A percentile compares a stretch with the other conserved stretches of the same genome.
These are phyloP conservation scores for Drosophila ananassae DNA, from an alignment of 1,140 invertebrate genomes.

Conservation along the genomic window DNA sequence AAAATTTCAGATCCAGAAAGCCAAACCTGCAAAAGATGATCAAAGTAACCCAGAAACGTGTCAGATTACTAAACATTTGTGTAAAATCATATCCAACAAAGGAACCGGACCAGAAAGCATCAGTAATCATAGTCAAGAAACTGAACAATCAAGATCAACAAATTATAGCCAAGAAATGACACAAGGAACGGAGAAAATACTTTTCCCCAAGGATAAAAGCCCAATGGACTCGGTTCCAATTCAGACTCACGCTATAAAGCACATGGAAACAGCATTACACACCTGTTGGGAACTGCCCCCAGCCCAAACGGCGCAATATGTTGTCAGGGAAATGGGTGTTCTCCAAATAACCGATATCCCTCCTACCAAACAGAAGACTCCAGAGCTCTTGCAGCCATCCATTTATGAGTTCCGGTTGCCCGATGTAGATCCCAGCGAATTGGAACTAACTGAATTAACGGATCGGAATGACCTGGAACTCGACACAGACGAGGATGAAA, in stretches of 20 bases:
- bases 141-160: background rate
- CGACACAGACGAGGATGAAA: background rate
- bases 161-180: background rate
- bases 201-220: too few relatives aligned
- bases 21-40: background rate
- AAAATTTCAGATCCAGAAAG: background rate
- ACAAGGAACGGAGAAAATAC: background rate
- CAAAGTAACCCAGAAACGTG: background rate
- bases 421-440: slow-evolving; percentile 9
- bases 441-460: background rate
- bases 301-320: slow-evolving; percentile 1
- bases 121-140: background rate
- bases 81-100: background rate
- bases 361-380: background rate
- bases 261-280: slow-evolving; percentile 8
- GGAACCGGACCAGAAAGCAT: background rate
- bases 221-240: too few relatives aligned
- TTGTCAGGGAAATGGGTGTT: background rate
- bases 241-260: background rate
- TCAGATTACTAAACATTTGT: background rate
- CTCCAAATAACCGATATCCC: background rate
- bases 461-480: background rate
- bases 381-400: background rate
- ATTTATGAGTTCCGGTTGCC: slow-evolving; percentile 50
- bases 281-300: slow-evolving; percentile 11